Percentiles rank a stretch among this genome's conserved stretches.
These are phyloP conservation scores for Heliothis peltigera DNA, from an alignment of 2,888 invertebrate genomes.

Conservation along the genomic window DNA sequence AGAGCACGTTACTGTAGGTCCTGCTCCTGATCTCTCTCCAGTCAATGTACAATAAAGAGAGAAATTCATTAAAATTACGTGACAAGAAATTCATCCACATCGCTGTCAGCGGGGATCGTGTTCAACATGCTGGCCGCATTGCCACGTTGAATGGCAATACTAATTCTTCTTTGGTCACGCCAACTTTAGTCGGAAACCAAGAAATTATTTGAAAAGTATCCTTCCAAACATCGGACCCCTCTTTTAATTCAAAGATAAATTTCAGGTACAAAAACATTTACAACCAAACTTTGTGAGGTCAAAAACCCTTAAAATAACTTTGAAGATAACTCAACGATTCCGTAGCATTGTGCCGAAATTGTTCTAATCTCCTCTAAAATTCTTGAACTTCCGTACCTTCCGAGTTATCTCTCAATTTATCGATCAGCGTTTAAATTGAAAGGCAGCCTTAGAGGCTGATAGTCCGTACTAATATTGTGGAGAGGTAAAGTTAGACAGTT, in stretches of 20 bases:
- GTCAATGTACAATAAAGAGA: too few relatives aligned
- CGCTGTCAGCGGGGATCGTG: too few relatives aligned
- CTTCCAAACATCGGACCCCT: neutral
- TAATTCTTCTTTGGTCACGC: too few relatives aligned
- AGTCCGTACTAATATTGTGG: slow-evolving; percentile 8
- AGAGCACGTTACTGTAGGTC: too few relatives aligned
- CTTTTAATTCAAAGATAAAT: neutral
- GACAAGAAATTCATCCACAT: too few relatives aligned
- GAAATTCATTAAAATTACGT: too few relatives aligned
- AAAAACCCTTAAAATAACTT: slow-evolving; percentile 22
- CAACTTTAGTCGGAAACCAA: neutral
- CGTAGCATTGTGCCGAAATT: slow-evolving; percentile 28
- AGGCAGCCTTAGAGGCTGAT: slow-evolving; percentile 6
- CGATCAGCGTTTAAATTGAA: slow-evolving; percentile 41
- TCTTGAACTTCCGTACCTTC: slow-evolving; percentile 20
- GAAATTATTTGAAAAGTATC: neutral
- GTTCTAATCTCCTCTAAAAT: slow-evolving; percentile 36
- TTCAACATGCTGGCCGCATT: too few relatives aligned
- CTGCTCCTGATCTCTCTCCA: too few relatives aligned
- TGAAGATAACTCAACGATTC: slow-evolving; percentile 15
- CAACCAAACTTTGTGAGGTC: slow-evolving; percentile 2
- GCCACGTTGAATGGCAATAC: too few relatives aligned
- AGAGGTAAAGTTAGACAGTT: too few relatives aligned
- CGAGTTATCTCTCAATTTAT: slow-evolving; percentile 24
- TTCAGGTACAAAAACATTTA: neutral